phyloP scores from a whole-genome alignment of 1,140 invertebrate genomes.

The Camponotus pennsylvanicus region DNA sequence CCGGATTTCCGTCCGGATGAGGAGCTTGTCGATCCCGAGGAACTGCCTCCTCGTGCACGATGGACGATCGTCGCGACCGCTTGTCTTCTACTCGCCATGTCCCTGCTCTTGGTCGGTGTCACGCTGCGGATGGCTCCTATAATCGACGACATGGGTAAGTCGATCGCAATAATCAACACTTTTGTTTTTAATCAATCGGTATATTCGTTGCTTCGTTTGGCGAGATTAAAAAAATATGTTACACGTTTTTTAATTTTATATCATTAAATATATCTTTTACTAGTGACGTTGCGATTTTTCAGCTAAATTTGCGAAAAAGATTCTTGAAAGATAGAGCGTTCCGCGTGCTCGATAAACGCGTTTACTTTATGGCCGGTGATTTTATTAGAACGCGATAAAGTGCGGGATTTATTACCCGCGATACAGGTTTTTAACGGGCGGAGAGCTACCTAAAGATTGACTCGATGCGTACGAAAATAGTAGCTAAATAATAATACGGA shows the following conservation, averaged over 20 bases:
- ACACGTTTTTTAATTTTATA: neutral
- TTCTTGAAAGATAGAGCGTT: neutral
- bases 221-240: too few species aligned
- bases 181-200: neutral
- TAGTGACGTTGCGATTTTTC: neutral
- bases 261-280: neutral
- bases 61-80: constrained; percentile 96
- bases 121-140: constrained; percentile 96
- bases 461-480: constrained; percentile 38
- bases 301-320: neutral
- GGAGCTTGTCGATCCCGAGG: constrained; percentile 88
- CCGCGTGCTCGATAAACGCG: neutral
- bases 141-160: constrained; percentile 97
- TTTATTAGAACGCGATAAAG: constrained; percentile 43
- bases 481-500: constrained; percentile 29
- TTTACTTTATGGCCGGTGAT: neutral
- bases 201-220: neutral
- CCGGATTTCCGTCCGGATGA: constrained; percentile 62
- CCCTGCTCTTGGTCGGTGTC: constrained; percentile 94
- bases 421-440: neutral
- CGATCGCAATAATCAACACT: neutral
- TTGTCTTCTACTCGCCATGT: constrained; percentile 93
- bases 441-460: neutral
- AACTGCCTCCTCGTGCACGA: constrained; percentile 92
- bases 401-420: constrained; percentile 24